Conservation (phyloP, 2,888 invertebrate species). For the Leptarthrus brevirostris region DNA sequence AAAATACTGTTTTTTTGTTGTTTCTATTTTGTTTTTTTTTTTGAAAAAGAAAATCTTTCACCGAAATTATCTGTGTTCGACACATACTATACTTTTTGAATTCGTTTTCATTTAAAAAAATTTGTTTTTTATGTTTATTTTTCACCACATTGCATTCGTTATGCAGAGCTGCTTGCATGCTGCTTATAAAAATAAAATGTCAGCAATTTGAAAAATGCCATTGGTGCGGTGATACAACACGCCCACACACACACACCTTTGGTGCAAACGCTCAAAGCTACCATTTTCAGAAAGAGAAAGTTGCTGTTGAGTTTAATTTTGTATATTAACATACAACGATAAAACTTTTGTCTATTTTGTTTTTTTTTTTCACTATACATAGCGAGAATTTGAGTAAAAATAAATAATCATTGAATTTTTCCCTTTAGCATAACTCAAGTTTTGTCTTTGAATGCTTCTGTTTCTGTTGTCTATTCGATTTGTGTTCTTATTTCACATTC, state of each 20-base stretch:
- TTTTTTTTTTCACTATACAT: background rate
- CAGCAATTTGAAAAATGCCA: no score
- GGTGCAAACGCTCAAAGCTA: no score
- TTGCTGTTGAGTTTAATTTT: background rate
- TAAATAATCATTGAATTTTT: constrained; percentile 9
- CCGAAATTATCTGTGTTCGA: no score
- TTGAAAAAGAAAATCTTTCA: no score
- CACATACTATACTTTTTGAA: no score
- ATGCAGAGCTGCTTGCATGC: no score
- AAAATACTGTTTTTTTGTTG: constrained; percentile 8
- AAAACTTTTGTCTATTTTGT: background rate
- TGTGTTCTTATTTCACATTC: constrained; percentile 39
- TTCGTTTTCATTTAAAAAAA: no score
- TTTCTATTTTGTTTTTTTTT: no score
- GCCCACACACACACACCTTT: no score
- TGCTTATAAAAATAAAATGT: no score
- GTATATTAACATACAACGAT: background rate
- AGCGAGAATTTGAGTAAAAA: constrained; percentile 14
- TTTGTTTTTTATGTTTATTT: background rate
- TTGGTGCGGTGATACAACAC: no score
- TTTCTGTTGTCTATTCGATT: constrained; percentile 26
- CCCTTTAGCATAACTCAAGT: constrained; percentile 6
- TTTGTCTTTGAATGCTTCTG: constrained; percentile 29
- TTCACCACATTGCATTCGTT: no score
- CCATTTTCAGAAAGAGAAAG: background rate